Conservation (phyloP, 2,113 vertebrate genomes). For the Aplodontia rufa region DNA sequence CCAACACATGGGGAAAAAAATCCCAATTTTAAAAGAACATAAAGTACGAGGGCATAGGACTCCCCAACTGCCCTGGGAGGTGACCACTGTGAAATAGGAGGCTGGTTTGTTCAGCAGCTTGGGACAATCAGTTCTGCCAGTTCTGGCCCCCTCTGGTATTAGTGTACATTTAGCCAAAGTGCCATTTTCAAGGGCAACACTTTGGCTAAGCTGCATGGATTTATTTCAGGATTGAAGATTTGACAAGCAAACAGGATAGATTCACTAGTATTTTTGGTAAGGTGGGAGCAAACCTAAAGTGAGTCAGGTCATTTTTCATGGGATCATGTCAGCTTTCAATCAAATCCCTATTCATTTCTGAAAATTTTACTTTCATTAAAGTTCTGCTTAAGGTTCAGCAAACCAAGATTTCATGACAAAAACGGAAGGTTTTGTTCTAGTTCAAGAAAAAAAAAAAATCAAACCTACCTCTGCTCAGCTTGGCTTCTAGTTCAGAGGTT, state of each 20-base stretch:
- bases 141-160: neutral
- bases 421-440: slow-evolving; percentile 74
- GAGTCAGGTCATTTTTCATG: slow-evolving; percentile 57
- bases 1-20: neutral
- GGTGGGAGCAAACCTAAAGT: neutral
- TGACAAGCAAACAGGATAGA: neutral
- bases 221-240: neutral
- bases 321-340: slow-evolving; percentile 55
- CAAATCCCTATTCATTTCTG: slow-evolving; percentile 64
- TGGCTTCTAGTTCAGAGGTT: slow-evolving; percentile 73
- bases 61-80: neutral
- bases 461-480: slow-evolving; percentile 71
- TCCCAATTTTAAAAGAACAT: neutral
- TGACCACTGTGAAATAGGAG: neutral
- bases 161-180: neutral
- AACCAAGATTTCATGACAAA: slow-evolving; percentile 66
- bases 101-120: neutral
- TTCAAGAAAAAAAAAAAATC: slow-evolving; percentile 67
- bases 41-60: neutral
- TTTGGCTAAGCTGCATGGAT: neutral
- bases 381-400: slow-evolving; percentile 53
- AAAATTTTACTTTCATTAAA: slow-evolving; percentile 70
- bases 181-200: neutral
- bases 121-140: neutral
- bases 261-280: neutral